phyloP scores from a whole-genome alignment of 2,113 vertebrate genomes.

The Ageneiosus marmoratus region DNA sequence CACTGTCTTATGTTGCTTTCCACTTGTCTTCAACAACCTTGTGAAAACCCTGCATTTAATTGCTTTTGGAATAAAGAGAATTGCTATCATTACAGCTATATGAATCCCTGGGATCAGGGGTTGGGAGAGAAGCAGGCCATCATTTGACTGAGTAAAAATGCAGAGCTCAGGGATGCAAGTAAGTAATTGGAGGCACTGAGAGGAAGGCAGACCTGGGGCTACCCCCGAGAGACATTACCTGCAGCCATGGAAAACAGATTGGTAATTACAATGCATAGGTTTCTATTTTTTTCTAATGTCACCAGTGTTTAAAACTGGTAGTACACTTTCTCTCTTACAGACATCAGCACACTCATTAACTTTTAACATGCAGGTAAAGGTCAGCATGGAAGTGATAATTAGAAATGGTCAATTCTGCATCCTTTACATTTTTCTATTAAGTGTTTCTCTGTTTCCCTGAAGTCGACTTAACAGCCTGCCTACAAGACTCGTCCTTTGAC shows the following conservation, averaged over 20 bases:
- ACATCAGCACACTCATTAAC: constrained; percentile 43
- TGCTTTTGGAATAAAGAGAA: constrained; percentile 30
- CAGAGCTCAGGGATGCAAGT: constrained; percentile 57
- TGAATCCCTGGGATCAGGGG: constrained; percentile 21
- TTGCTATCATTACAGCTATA: constrained; percentile 9
- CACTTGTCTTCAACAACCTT: constrained; percentile 36
- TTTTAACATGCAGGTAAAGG: constrained; percentile 41
- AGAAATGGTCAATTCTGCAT: constrained; percentile 19
- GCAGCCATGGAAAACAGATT: constrained; percentile 52
- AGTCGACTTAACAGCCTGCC: neutral
- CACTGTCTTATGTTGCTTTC: constrained; percentile 13
- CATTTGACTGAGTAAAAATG: constrained; percentile 51
- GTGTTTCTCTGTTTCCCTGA: neutral
- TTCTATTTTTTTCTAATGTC: constrained; percentile 41
- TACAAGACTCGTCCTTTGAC: neutral
- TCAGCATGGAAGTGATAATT: constrained; percentile 32
- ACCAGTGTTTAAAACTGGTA: constrained; percentile 40
- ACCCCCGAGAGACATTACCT: constrained; percentile 55
- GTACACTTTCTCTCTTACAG: constrained; percentile 28
- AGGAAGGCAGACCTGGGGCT: constrained; percentile 51
- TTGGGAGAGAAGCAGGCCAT: constrained; percentile 10
- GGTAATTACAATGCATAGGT: constrained; percentile 47
- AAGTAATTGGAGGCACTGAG: constrained; percentile 62
- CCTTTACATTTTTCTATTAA: neutral
- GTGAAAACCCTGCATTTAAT: constrained; percentile 27